Conservation (phyloP, 1,140 invertebrate species). For the Carcinoscorpius rotundicauda region DNA sequence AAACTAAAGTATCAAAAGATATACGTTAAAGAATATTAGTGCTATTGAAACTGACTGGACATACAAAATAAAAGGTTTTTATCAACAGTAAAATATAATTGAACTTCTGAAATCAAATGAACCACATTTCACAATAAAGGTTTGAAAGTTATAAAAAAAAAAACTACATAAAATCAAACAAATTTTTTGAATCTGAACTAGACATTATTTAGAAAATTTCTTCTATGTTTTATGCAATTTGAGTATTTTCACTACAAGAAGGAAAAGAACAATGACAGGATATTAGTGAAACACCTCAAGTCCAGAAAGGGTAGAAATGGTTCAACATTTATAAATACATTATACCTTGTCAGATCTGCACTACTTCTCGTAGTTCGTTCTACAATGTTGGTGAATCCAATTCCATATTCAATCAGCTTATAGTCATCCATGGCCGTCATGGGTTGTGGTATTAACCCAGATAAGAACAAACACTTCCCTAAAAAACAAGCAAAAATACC, state of each 20-base stretch:
- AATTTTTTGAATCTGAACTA: too few relatives aligned
- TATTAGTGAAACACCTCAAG: neutral
- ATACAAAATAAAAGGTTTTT: too few relatives aligned
- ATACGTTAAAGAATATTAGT: too few relatives aligned
- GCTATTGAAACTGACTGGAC: too few relatives aligned
- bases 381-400: slow-evolving; percentile 97
- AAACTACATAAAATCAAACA: too few relatives aligned
- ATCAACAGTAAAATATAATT: too few relatives aligned
- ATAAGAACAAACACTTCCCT: slow-evolving; percentile 92
- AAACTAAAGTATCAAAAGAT: too few relatives aligned
- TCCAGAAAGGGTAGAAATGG: neutral
- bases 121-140: too few relatives aligned
- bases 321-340: neutral
- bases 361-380: slow-evolving; percentile 86
- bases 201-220: too few relatives aligned
- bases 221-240: neutral
- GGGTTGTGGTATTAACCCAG: slow-evolving; percentile 84
- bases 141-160: too few relatives aligned
- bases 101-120: too few relatives aligned
- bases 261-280: neutral
- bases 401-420: slow-evolving; percentile 80
- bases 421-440: slow-evolving; percentile 93
- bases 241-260: neutral
- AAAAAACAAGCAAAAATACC: slow-evolving; percentile 25
- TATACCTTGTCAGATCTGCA: slow-evolving; percentile 65